These are phyloP conservation scores for Iselma pallidipennis DNA, from an alignment of 2,888 invertebrate genomes.

Conservation along the genomic window DNA sequence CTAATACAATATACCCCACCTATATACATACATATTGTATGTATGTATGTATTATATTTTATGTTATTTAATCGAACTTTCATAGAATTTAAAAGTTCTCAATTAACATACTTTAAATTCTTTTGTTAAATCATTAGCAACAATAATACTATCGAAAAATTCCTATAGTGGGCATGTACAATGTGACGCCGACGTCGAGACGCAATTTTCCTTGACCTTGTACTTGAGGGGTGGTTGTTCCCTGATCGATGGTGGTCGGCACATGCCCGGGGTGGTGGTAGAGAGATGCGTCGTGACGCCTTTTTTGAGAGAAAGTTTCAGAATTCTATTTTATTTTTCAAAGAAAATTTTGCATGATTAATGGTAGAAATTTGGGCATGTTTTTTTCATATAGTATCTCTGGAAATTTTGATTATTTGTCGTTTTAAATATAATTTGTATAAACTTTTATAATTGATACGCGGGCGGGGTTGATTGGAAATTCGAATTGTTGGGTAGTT, in stretches of 20 bases:
- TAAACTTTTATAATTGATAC: background rate
- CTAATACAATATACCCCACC: too few species aligned
- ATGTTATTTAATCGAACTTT: background rate
- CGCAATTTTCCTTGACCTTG: background rate
- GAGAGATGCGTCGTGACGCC: slow-evolving; percentile 1
- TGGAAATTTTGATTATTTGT: background rate
- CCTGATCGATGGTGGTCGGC: background rate
- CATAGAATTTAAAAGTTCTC: background rate
- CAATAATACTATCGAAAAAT: background rate
- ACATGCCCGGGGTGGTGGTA: background rate
- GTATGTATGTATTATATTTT: too few species aligned
- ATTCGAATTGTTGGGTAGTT: background rate
- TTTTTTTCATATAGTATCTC: background rate
- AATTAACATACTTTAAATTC: background rate
- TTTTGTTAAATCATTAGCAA: background rate
- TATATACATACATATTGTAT: too few species aligned
- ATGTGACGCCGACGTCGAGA: background rate
- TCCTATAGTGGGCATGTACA: slow-evolving; percentile 5
- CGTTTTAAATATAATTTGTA: background rate
- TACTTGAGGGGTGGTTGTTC: too few species aligned
- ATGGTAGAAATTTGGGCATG: too few species aligned
- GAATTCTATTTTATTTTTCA: background rate
- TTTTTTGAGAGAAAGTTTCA: background rate
- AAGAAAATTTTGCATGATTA: background rate
- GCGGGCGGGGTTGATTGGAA: background rate